These are phyloP conservation scores for Drosophila mojavensis DNA, from an alignment of 1,140 invertebrate species.

Conservation along the genomic window DNA sequence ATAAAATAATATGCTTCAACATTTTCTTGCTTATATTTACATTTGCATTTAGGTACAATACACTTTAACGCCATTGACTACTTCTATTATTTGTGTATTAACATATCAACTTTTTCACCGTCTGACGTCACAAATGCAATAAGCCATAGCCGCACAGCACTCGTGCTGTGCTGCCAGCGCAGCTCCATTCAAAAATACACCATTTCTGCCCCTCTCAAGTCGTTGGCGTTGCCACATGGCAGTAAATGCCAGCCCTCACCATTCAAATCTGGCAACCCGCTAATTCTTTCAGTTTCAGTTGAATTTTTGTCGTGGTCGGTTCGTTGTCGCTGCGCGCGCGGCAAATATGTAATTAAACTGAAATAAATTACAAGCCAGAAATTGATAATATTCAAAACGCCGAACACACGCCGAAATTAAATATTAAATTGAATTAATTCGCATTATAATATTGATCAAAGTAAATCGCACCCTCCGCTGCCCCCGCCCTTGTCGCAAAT, in stretches of 20 bases:
- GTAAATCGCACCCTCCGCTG: conserved; percentile 44
- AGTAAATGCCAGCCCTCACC: conserved; percentile 19
- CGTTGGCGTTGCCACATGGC: conserved; percentile 16
- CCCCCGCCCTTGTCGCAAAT: conserved; percentile 1
- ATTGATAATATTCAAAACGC: conserved; percentile 64
- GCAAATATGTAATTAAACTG: conserved; percentile 47
- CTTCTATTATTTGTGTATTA: too few relatives aligned
- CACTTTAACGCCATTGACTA: too few relatives aligned
- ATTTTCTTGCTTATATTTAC: too few relatives aligned
- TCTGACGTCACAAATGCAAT: conserved; percentile 23
- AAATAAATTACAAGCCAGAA: conserved; percentile 45
- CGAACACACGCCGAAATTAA: conserved; percentile 71
- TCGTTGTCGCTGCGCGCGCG: conserved; percentile 49
- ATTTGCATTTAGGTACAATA: too few relatives aligned
- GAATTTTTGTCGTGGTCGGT: conserved; percentile 54
- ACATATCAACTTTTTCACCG: background rate
- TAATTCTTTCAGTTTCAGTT: conserved; percentile 49
- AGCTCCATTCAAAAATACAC: background rate
- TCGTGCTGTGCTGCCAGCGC: conserved; percentile 7
- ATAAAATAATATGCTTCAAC: too few relatives aligned
- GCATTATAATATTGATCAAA: conserved; percentile 40
- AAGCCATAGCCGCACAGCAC: background rate
- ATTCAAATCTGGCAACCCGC: conserved; percentile 45
- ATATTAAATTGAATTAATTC: conserved; percentile 12
- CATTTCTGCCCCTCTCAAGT: background rate